Conservation (phyloP, 2,888 invertebrate genomes). For the Trichogramma dendrolimi region DNA sequence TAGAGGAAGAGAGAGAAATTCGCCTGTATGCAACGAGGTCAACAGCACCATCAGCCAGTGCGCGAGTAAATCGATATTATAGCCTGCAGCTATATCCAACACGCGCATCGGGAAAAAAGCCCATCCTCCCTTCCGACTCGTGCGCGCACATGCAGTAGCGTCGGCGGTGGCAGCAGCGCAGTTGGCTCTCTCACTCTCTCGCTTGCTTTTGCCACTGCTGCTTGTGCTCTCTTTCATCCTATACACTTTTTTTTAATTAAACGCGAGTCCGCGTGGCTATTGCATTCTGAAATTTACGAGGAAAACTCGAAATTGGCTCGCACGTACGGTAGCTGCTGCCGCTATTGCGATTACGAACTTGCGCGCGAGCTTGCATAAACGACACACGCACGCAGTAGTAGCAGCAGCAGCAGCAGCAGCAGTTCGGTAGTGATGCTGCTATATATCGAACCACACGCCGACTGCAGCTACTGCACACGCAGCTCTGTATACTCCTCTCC, state of each 20-base stretch:
- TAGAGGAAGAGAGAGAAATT: too few species aligned
- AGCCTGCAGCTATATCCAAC: neutral
- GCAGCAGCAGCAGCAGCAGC: conserved; percentile 42
- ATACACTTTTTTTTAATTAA: conserved; percentile 17
- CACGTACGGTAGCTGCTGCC: conserved; percentile 10
- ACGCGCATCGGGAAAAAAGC: too few species aligned
- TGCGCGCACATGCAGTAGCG: too few species aligned
- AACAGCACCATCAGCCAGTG: neutral
- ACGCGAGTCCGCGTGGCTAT: conserved; percentile 4
- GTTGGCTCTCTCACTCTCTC: neutral
- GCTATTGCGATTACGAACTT: conserved; percentile 18
- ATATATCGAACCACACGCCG: conserved; percentile 35
- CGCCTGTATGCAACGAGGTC: conserved; percentile 13
- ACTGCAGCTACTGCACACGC: conserved; percentile 31
- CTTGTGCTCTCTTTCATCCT: too few species aligned
- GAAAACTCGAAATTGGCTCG: conserved; percentile 22
- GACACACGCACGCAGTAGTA: conserved; percentile 44
- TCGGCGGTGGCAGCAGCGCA: neutral
- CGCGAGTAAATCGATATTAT: conserved; percentile 16
- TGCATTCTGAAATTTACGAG: conserved; percentile 18
- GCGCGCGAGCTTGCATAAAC: conserved; percentile 46
- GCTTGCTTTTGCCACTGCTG: neutral
- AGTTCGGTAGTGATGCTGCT: conserved; percentile 37
- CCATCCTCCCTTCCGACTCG: too few species aligned
- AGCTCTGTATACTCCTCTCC: conserved; percentile 28